phyloP scores from a whole-genome alignment of 2,797 vertebrate genomes.

The Apogon hyalosoma region DNA sequence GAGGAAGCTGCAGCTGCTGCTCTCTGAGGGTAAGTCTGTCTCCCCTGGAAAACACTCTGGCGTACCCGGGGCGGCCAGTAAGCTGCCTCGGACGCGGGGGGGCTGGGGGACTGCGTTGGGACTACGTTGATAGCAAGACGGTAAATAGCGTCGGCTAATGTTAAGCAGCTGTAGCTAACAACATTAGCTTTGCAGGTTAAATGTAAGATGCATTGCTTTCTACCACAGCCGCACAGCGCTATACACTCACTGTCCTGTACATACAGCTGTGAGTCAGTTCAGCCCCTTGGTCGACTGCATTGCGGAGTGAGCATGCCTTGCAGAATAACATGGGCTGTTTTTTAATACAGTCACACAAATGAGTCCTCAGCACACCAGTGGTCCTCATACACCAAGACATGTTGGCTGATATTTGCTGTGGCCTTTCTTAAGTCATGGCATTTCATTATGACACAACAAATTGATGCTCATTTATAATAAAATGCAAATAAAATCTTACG shows the following conservation, averaged over 20 bases:
- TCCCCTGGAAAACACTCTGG: constrained; percentile 20
- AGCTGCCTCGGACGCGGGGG: constrained; percentile 17
- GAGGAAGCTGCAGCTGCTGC: constrained; percentile 48
- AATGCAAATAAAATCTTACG: background rate
- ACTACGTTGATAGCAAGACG: constrained; percentile 4
- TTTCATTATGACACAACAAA: background rate
- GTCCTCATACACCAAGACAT: background rate
- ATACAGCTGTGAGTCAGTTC: constrained; percentile 62
- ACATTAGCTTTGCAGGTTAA: background rate
- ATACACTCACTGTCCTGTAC: background rate
- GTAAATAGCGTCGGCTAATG: constrained; percentile 21
- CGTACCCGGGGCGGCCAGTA: constrained; percentile 33
- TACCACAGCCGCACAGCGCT: background rate
- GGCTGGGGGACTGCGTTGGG: constrained; percentile 27
- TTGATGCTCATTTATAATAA: background rate
- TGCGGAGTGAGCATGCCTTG: constrained; percentile 63
- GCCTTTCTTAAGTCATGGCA: background rate
- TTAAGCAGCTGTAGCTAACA: constrained; percentile 30
- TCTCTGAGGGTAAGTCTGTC: constrained; percentile 49
- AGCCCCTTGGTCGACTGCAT: constrained; percentile 65
- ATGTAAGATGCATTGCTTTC: background rate
- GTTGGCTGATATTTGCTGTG: background rate
- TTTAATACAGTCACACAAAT: background rate
- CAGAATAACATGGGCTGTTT: constrained; percentile 31
- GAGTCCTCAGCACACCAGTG: background rate